Evolutionary conservation across 2,113 vertebrate genomes (phyloP).

Genomic region (Tychaedon coryphoeus): DNA sequence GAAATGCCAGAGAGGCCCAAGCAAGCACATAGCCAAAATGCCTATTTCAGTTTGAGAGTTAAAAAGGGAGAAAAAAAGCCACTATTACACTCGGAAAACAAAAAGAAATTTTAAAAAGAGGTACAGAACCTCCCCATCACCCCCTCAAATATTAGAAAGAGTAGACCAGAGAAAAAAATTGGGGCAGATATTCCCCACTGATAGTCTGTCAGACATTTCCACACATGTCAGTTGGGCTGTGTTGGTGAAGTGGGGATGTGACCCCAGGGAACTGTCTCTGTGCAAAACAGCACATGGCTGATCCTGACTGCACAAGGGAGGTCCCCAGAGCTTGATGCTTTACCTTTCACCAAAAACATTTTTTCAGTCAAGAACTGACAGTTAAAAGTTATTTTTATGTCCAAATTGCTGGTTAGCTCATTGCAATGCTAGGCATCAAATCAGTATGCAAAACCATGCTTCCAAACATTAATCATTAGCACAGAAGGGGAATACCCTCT

Average conservation of each 20-base stretch:
- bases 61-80: background rate
- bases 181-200: background rate
- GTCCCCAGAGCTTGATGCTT: background rate
- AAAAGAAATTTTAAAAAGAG: background rate
- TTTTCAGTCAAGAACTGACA: background rate
- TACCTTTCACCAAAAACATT: background rate
- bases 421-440: background rate
- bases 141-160: background rate
- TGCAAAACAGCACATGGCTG: background rate
- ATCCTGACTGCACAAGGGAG: background rate
- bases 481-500: background rate
- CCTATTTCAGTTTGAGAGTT: background rate
- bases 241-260: background rate
- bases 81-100: background rate
- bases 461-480: background rate
- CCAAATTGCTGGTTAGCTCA: background rate
- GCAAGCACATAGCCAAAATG: background rate
- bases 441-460: background rate
- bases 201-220: background rate
- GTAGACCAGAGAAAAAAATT: background rate
- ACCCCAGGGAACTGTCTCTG: background rate
- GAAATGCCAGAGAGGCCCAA: background rate
- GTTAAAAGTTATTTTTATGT: background rate
- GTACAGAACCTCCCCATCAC: background rate
- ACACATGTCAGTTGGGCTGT: fast-evolving